Evolutionary conservation across 2,888 invertebrate species (phyloP), one percentile per base, ranked within the genome.

Genomic region (Allophyes oxyacanthae): DNA sequence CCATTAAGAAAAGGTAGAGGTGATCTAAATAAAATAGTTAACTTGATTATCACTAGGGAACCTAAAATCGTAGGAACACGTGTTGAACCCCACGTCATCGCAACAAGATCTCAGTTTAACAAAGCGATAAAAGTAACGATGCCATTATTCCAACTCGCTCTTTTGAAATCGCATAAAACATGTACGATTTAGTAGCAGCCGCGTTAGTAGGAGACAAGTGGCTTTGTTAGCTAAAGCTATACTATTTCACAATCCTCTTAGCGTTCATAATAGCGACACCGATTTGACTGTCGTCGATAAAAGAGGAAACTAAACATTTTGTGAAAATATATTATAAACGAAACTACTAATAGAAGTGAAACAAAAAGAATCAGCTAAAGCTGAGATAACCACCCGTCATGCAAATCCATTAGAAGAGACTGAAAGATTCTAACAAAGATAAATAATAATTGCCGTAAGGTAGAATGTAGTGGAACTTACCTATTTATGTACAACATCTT

Each of bases 131-230:
- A 79, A 65, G 50, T 67, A 65, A 75, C 61, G 74, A 71, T 32
- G 60, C 57, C 44, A 64, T 76, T 77, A 76, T 64, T 68, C 62
- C 13, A 41, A 74, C 61, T 51, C 72, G 54, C 73, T 74, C 77
- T 77, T 78, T 76, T 62, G 60, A 75, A 75, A 76, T 70, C 63
- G 34, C 72, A 68, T 80, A 71, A 83, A 79, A 53, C 71, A 73
- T 68, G 54, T 64, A 51, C 64, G 51, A 72, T 80, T 77, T 75
- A 79, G 59, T 55, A 67, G 59, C 71, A 50, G 59, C 64, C 51
- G 64, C 14, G 38, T 33, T 54, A 43, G 30, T 52, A 45, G 57
- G 28, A 37, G 55, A 52, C 59, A 64, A 49, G 54, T 60, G 64
- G 50, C 41, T 36, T 20, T 30, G 20, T 41, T 50, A 34, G 11